Percentiles rank a stretch among this genome's conserved stretches.
phyloP scores from a whole-genome alignment of 2,888 invertebrate species.

The Laothoe populi region DNA sequence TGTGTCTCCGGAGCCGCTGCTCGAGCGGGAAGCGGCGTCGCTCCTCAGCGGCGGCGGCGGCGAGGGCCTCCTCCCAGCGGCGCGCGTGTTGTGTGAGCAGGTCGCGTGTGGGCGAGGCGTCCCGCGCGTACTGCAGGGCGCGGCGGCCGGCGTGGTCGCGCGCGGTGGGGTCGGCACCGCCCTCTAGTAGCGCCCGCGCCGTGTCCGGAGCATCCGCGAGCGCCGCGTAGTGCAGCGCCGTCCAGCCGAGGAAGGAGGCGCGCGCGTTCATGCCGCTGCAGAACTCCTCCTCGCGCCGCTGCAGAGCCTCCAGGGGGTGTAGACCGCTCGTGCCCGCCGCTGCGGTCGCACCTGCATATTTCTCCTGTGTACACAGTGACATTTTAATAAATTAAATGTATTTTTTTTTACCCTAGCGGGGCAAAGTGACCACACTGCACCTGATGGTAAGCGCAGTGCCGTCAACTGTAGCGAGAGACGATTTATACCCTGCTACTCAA shows the following conservation, averaged over 20 bases:
- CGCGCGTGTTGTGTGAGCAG: conserved; percentile 84
- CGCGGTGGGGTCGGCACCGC: conserved; percentile 89
- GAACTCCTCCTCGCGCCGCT: conserved; percentile 93
- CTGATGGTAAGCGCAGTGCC: no score
- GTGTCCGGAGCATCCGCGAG: conserved; percentile 88
- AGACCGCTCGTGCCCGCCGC: conserved; percentile 87
- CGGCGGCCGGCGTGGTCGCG: conserved; percentile 92
- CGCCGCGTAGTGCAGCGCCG: conserved; percentile 95
- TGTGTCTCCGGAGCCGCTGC: conserved; percentile 90
- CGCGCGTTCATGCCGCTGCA: conserved; percentile 88
- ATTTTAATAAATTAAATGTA: no score
- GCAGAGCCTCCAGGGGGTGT: conserved; percentile 89
- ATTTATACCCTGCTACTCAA: no score
- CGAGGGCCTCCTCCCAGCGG: conserved; percentile 79
- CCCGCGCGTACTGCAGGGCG: conserved; percentile 89
- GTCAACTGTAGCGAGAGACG: no score
- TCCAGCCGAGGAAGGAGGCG: conserved; percentile 93
- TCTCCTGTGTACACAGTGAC: conserved; percentile 25
- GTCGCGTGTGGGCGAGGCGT: conserved; percentile 85
- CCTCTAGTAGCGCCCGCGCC: conserved; percentile 87
- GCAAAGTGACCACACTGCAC: no score
- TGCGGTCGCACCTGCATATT: conserved; percentile 88
- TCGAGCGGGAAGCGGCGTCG: conserved; percentile 93
- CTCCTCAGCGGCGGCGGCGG: conserved; percentile 90
- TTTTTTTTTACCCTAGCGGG: no score